Percentiles rank a stretch among this genome's conserved stretches.
phyloP scores from a whole-genome alignment of 2,113 vertebrate species.

The Oncorhynchus nerka region DNA sequence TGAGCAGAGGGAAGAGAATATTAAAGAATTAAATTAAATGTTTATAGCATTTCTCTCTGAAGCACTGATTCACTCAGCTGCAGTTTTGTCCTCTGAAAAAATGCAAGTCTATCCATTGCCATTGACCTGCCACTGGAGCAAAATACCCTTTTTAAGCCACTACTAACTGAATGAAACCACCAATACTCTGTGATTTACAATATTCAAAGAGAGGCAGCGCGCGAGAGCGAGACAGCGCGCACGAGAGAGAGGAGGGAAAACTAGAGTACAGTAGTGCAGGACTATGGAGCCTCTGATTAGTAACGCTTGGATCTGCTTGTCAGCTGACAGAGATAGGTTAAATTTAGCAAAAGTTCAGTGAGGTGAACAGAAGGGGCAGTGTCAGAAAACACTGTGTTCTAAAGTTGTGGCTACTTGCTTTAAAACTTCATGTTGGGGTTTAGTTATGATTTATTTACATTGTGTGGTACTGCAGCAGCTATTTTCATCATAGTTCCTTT shows the following conservation, averaged over 20 bases:
- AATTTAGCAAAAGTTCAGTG: slow-evolving; percentile 42
- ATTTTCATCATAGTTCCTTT: background rate
- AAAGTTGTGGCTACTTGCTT: slow-evolving; percentile 16
- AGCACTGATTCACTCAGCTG: too few species aligned
- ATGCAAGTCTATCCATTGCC: too few species aligned
- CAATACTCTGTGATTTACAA: too few species aligned
- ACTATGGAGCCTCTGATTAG: slow-evolving; percentile 27
- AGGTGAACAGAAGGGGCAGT: slow-evolving; percentile 28
- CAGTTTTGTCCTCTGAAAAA: too few species aligned
- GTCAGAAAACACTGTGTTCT: slow-evolving; percentile 25
- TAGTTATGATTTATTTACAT: slow-evolving; percentile 9
- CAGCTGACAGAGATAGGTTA: slow-evolving; percentile 53
- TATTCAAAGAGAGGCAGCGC: background rate
- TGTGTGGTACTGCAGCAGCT: background rate
- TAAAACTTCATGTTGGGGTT: slow-evolving; percentile 16
- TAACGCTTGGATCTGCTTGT: slow-evolving; percentile 34
- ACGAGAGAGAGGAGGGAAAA: background rate
- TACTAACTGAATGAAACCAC: too few species aligned
- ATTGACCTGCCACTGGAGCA: too few species aligned
- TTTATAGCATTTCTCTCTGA: too few species aligned
- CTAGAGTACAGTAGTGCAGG: background rate
- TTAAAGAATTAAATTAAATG: too few species aligned
- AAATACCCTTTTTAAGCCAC: too few species aligned
- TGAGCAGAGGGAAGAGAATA: too few species aligned
- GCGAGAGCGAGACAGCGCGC: background rate